Evolutionary conservation across 2,888 invertebrate species (phyloP), one percentile per base, ranked within the genome.

Genomic region (Polymixis flavicincta): DNA sequence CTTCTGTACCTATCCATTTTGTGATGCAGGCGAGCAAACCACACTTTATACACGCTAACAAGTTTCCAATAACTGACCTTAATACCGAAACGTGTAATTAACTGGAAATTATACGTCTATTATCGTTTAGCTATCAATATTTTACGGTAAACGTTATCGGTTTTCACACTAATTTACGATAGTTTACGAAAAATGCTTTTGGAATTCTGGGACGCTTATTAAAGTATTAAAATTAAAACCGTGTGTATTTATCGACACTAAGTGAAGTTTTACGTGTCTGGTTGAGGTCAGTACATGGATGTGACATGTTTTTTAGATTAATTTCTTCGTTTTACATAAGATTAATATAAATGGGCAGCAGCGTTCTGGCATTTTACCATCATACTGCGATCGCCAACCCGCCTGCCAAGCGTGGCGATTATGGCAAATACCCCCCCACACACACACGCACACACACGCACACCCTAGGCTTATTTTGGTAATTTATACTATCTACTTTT

Each of bases 61-160:
- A 55, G 42, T 65, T 76, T 50, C 68, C 64, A 60, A 57, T 79
- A 82, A 76, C 32, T 60, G 64, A 25, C 54, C 42, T 69, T 65
- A 82, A 60, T 68, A 82, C 32, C 19, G 9, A 50, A 69, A 65
- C 48, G 42, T 60, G 76, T 69, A 63, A 66, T 74, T 71, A 54
- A 57, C 32, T n/a, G 32, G 45, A 52, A 71, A 59, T 71, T 57
- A 55, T 66, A 50, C 14, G 55, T 63, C 42, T 55, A 48, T 73
- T 52, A 65, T 13, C 48, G 74, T 57, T 28, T 25, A 52, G 74
- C 25, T 80, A 57, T 63, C 61, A 55, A 63, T 57, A 45, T 60
- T 63, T 55, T 28, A 75, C 57, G 63, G 52, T 78, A 68, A 74
- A 80, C 50, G n/a, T 1, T 57, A 55, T 60, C 77, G 48, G 54